These are phyloP conservation scores for Austrofundulus limnaeus DNA, from an alignment of 2,113 vertebrate genomes.

Conservation along the genomic window DNA sequence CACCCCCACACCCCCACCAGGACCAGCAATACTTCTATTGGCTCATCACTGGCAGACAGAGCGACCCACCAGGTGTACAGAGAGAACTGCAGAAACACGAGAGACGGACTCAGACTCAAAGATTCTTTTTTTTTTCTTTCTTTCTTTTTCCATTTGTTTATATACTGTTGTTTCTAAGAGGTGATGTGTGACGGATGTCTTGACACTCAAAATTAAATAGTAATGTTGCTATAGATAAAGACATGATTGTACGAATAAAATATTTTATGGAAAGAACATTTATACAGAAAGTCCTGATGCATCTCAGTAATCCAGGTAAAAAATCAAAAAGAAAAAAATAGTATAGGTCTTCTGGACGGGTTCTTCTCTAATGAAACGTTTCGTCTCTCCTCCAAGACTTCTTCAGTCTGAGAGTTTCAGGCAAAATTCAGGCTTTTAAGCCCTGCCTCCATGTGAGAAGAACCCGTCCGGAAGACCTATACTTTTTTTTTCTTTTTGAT, in stretches of 20 bases:
- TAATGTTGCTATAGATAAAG: slow-evolving; percentile 91
- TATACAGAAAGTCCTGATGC: slow-evolving; percentile 93
- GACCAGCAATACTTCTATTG: slow-evolving; percentile 95
- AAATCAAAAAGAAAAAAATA: too few relatives aligned
- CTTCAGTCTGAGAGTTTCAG: too few relatives aligned
- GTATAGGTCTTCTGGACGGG: too few relatives aligned
- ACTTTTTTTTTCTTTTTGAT: too few relatives aligned
- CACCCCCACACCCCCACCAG: slow-evolving; percentile 83
- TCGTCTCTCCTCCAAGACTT: too few relatives aligned
- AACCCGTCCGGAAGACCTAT: too few relatives aligned
- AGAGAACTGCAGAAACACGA: slow-evolving; percentile 81
- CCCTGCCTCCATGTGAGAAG: too few relatives aligned
- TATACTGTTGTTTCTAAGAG: slow-evolving; percentile 95
- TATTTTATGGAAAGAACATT: slow-evolving; percentile 94
- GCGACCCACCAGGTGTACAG: slow-evolving; percentile 83
- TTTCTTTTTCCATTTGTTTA: slow-evolving; percentile 94
- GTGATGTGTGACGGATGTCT: slow-evolving; percentile 86
- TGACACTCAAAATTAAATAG: slow-evolving; percentile 89
- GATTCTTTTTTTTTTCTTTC: slow-evolving; percentile 86
- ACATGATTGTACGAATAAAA: slow-evolving; percentile 98
- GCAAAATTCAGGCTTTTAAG: too few relatives aligned
- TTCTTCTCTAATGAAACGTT: too few relatives aligned
- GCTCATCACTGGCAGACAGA: slow-evolving; percentile 78
- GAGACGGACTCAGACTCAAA: slow-evolving; percentile 87
- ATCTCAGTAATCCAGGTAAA: too few relatives aligned